phyloP scores from a whole-genome alignment of 2,888 invertebrate species.

The Eubasilissa splendida region DNA sequence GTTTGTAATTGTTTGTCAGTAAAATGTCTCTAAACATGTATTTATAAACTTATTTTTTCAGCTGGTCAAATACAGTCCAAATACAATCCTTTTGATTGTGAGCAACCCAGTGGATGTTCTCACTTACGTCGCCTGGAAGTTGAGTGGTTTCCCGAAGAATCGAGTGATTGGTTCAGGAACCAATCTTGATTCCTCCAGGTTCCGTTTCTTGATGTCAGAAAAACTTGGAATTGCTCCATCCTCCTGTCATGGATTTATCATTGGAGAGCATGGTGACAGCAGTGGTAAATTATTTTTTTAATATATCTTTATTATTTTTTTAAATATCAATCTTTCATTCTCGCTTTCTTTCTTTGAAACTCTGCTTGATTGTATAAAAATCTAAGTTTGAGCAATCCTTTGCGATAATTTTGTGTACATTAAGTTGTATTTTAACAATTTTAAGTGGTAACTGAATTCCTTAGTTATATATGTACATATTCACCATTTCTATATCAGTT shows the following conservation, averaged over 20 bases:
- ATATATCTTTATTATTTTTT: no score
- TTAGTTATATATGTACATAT: no score
- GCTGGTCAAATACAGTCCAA: constrained; percentile 87
- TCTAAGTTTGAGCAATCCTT: no score
- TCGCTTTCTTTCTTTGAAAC: no score
- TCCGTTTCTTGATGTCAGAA: constrained; percentile 90
- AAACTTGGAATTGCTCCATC: constrained; percentile 85
- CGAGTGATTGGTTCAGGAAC: constrained; percentile 94
- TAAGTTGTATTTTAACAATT: no score
- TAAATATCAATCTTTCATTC: no score
- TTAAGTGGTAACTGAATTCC: no score
- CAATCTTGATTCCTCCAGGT: constrained; percentile 92
- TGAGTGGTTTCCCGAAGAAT: constrained; percentile 90
- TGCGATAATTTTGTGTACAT: no score
- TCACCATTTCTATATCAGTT: no score
- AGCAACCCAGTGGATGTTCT: constrained; percentile 95
- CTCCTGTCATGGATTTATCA: constrained; percentile 93
- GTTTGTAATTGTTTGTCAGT: no score
- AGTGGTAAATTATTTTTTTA: constrained; percentile 73
- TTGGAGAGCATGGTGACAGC: constrained; percentile 95
- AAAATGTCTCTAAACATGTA: no score
- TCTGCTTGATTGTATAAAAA: no score
- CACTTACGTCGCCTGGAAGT: constrained; percentile 95
- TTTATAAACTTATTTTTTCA: constrained; percentile 62
- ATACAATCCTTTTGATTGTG: constrained; percentile 88